Evolutionary conservation across 2,113 vertebrate species (phyloP).

Genomic region (Forbesichthys papilliferus): DNA sequence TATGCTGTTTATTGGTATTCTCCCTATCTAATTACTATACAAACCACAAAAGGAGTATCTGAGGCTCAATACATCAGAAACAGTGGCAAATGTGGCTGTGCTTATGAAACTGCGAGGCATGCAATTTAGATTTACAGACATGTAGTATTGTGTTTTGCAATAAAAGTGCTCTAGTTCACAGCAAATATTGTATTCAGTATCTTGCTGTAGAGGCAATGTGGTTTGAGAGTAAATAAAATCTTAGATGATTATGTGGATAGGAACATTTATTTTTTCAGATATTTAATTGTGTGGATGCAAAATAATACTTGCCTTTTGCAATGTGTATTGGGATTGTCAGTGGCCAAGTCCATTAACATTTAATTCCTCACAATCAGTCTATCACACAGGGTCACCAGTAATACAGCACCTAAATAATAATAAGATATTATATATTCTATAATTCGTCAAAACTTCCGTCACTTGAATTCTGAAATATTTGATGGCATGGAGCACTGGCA

Average conservation of each 20-base stretch:
- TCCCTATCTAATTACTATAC: conserved; percentile 25
- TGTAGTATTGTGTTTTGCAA: conserved; percentile 15
- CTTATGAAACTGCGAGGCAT: conserved; percentile 49
- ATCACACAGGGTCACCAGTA: too few relatives aligned
- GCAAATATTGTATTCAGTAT: conserved; percentile 25
- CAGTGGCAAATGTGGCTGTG: conserved; percentile 34
- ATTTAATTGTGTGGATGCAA: not conserved
- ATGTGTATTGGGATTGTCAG: too few relatives aligned
- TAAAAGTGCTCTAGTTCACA: conserved; percentile 33
- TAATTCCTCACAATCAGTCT: too few relatives aligned
- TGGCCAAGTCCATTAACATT: not conserved
- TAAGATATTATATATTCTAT: too few relatives aligned
- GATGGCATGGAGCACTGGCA: too few relatives aligned
- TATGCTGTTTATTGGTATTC: conserved; percentile 32
- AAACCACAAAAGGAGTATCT: conserved; percentile 25
- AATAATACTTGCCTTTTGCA: too few relatives aligned
- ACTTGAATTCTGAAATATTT: too few relatives aligned
- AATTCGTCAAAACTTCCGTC: too few relatives aligned
- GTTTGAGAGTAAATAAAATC: conserved; percentile 48
- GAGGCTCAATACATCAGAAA: conserved; percentile 28
- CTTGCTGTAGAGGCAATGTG: conserved; percentile 14
- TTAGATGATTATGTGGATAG: conserved; percentile 48
- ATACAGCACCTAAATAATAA: too few relatives aligned
- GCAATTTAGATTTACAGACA: conserved; percentile 44
- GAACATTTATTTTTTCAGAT: conserved; percentile 20